Evolutionary conservation across 2,113 vertebrate species (phyloP).

Genomic region (Sorex araneus): DNA sequence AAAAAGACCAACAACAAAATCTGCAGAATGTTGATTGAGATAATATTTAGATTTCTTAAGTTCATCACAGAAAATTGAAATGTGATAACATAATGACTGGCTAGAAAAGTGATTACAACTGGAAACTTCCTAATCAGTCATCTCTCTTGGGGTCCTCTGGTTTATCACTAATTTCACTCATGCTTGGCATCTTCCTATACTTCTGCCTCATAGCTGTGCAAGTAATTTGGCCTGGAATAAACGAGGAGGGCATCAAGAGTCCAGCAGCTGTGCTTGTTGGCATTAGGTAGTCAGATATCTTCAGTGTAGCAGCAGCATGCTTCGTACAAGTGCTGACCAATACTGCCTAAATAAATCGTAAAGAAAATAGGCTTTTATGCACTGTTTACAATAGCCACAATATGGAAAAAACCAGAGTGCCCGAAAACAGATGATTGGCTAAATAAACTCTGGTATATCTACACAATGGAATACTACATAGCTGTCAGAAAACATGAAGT

Average conservation of each 20-base stretch:
- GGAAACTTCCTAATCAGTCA: conserved; percentile 89
- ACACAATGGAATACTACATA: too few relatives aligned
- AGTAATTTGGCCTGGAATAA: conserved; percentile 88
- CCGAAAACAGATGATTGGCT: too few relatives aligned
- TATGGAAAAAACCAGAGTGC: too few relatives aligned
- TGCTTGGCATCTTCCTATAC: conserved; percentile 86
- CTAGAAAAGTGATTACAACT: conserved; percentile 84
- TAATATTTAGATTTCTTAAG: conserved; percentile 64
- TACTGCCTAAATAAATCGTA: conserved; percentile 89
- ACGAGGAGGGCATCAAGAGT: conserved; percentile 86
- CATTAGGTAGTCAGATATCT: conserved; percentile 87
- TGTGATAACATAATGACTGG: conserved; percentile 86
- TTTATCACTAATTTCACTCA: conserved; percentile 89
- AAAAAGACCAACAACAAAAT: too few relatives aligned
- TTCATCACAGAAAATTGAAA: conserved; percentile 72
- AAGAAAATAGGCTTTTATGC: conserved; percentile 84
- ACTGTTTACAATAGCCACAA: too few relatives aligned
- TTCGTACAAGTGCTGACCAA: conserved; percentile 87
- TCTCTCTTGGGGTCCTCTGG: conserved; percentile 87
- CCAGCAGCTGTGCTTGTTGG: conserved; percentile 92
- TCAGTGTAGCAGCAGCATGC: conserved; percentile 85
- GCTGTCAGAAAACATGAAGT: too few relatives aligned
- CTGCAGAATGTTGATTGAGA: conserved; percentile 82
- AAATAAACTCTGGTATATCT: too few relatives aligned
- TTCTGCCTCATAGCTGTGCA: conserved; percentile 85